These are phyloP conservation scores for Megaceryle torquata DNA, from an alignment of 2,113 vertebrate genomes.

Conservation along the genomic window DNA sequence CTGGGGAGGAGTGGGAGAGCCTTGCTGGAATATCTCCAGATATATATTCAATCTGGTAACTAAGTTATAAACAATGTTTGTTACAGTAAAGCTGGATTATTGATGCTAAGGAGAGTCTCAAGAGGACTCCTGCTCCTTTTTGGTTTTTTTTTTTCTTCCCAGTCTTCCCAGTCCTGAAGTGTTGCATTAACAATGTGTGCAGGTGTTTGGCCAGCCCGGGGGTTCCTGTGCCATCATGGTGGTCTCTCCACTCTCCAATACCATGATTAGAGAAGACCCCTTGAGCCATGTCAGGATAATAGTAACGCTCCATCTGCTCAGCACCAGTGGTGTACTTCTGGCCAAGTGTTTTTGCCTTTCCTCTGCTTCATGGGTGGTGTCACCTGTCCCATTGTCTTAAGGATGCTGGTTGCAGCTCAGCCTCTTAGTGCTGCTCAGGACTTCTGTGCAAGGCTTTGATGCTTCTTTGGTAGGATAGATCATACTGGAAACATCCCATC, in stretches of 20 bases:
- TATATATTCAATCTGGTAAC: background rate
- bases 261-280: background rate
- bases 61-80: background rate
- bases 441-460: background rate
- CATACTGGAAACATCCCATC: background rate
- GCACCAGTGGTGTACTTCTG: background rate
- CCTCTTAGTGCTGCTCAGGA: background rate
- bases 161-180: background rate
- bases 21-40: background rate
- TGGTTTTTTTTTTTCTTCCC: background rate
- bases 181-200: too few species aligned
- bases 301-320: background rate
- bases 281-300: rapidly evolving
- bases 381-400: background rate
- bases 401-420: background rate
- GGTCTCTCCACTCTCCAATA: background rate
- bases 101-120: background rate
- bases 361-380: background rate
- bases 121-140: background rate
- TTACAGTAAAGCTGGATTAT: background rate
- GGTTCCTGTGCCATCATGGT: background rate
- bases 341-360: too few species aligned
- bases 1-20: background rate
- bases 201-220: too few species aligned
- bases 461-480: background rate